These are phyloP conservation scores for Linepithema humile DNA, from an alignment of 1,140 invertebrate genomes.

Conservation along the genomic window DNA sequence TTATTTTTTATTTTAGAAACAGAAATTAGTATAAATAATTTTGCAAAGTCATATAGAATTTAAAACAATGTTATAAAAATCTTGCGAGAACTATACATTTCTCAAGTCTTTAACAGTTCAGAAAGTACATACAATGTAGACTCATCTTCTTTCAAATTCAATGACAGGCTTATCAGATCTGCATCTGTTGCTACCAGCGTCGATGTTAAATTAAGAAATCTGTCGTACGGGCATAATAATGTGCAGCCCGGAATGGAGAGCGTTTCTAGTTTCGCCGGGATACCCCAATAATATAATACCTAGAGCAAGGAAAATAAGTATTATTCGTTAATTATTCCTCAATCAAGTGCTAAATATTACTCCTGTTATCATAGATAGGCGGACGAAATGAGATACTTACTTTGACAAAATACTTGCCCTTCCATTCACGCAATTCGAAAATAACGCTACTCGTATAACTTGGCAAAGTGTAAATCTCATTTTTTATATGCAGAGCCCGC, in stretches of 20 bases:
- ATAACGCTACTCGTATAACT: not conserved
- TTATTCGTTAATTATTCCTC: not conserved
- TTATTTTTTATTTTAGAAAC: too few relatives aligned
- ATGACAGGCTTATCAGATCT: too few relatives aligned
- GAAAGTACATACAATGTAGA: too few relatives aligned
- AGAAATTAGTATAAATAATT: too few relatives aligned
- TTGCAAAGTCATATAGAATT: too few relatives aligned
- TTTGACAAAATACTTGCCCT: not conserved
- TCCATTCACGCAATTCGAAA: slow-evolving; percentile 13
- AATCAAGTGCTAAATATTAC: not conserved
- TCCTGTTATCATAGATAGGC: not conserved
- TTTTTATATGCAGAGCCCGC: not conserved
- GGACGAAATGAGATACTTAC: not conserved
- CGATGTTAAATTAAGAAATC: slow-evolving; percentile 7
- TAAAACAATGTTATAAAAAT: too few relatives aligned
- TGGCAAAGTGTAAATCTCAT: not conserved
- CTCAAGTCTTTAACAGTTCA: too few relatives aligned
- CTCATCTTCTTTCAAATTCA: too few relatives aligned
- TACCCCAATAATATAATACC: slow-evolving; percentile 20
- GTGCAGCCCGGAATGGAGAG: not conserved
- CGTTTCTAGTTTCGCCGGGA: not conserved
- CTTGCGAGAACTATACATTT: too few relatives aligned
- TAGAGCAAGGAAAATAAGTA: not conserved
- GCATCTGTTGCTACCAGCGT: not conserved
- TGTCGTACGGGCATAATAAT: slow-evolving; percentile 14